phyloP scores from a whole-genome alignment of 2,113 vertebrate species.

The Pituophis catenifer region DNA sequence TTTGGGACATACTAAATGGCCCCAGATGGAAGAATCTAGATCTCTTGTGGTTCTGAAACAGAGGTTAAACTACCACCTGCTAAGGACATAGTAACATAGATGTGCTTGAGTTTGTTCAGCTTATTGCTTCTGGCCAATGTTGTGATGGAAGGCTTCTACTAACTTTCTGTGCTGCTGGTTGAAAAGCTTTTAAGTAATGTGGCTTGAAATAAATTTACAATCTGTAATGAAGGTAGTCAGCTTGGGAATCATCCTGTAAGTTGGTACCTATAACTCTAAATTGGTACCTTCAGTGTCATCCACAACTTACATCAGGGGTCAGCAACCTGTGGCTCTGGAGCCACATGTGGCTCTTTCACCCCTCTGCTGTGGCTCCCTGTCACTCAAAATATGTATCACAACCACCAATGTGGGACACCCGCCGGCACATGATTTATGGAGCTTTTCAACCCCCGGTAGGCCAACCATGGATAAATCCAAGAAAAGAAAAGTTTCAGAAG shows the following conservation, averaged over 20 bases:
- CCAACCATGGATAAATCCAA: no score
- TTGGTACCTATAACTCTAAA: no score
- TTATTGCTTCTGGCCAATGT: neutral
- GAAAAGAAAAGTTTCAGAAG: no score
- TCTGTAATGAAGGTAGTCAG: neutral
- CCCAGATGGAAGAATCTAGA: neutral
- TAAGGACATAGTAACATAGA: neutral
- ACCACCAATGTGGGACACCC: no score
- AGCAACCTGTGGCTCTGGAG: no score
- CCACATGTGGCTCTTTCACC: no score
- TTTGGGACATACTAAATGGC: neutral
- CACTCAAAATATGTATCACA: no score
- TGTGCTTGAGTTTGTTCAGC: neutral
- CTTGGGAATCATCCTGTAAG: neutral
- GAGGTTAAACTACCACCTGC: neutral
- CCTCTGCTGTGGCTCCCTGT: no score
- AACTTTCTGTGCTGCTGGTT: neutral
- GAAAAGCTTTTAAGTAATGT: neutral
- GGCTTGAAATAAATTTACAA: neutral
- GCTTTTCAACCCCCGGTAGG: no score
- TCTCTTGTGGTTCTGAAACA: neutral
- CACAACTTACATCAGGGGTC: neutral
- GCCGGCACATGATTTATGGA: no score
- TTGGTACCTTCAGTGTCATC: neutral
- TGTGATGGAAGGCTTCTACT: neutral